Base-by-base conservation (phyloP, 2,888 invertebrate species). In the Ophonus ardosiacus region DNA sequence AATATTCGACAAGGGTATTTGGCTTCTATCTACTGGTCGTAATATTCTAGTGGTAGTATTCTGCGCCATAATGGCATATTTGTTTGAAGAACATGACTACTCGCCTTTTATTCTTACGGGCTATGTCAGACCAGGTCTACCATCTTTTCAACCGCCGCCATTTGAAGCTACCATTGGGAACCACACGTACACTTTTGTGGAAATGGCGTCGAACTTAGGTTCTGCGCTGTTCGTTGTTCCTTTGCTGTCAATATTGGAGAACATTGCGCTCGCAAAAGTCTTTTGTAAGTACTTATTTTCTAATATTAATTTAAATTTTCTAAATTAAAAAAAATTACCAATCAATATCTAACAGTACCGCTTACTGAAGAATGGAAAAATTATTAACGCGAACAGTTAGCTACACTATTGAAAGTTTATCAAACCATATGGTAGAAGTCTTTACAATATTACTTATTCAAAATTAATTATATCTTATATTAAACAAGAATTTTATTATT, bases 41-140 rank as follows among this genome's bases (percentile, higher is more conserved):
- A 96, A 96, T 91, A 96, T 96, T 87, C 92, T 96, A 61, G 94
- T 96, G 31, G 96, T 97, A 85, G 92, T 96, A 21, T 91, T 94
- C 17, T 95, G 95, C 89, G 94, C 94, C 0, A 92, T 93, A 6
- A 91, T 95, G 80, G 95, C 95, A 0, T 95, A 94, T 91, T 91
- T 93, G 88, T 94, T 95, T 89, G 94, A 95, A 89, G 91, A 92
- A 61, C 92, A 93, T 89, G 91, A 93, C 43, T 87, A 86, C 51
- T 91, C 93, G 86, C 95, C 95, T 0, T 95, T 96, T 88, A 92
- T 93, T 65, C 92, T 96, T 15, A 95, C 90, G 94, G 95, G 95
- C 43, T 93, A 94, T 86, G 95, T 96, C 51, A 95, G 95, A 89
- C 93, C 95, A 10, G 96, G 96, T 0, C 91, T 96, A 76, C 96